A percentile compares a stretch with the other conserved stretches of the same genome.
phyloP scores from a whole-genome alignment of 2,888 invertebrate genomes.

The Spialia ferax region DNA sequence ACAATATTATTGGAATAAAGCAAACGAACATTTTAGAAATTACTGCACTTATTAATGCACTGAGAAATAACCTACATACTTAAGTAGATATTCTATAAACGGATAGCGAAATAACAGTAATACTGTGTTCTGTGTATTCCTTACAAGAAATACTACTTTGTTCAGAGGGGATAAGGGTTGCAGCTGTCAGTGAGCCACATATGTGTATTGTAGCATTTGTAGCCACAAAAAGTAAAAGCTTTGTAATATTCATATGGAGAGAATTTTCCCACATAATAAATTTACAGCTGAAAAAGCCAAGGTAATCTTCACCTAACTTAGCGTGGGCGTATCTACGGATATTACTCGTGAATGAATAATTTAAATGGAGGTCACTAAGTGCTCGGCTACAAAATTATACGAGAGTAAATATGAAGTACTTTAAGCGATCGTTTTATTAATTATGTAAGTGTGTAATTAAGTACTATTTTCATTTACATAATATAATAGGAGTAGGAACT shows the following conservation, averaged over 20 bases:
- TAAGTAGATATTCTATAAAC: too few species aligned
- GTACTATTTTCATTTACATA: slow-evolving; percentile 1
- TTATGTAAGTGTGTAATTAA: neutral
- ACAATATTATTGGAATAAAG: too few species aligned
- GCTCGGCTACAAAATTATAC: slow-evolving; percentile 44
- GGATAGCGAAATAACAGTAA: too few species aligned
- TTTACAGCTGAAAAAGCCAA: slow-evolving; percentile 30
- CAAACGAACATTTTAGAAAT: too few species aligned
- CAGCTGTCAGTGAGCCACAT: neutral
- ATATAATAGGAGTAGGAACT: neutral
- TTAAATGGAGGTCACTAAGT: slow-evolving; percentile 49
- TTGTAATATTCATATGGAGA: slow-evolving; percentile 9
- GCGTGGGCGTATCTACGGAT: slow-evolving; percentile 23
- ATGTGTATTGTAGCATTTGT: neutral
- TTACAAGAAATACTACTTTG: neutral
- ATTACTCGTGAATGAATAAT: slow-evolving; percentile 49
- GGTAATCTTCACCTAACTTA: slow-evolving; percentile 27
- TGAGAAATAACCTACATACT: too few species aligned
- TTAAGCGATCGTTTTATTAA: slow-evolving; percentile 16
- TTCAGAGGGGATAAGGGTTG: neutral
- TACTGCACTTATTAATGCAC: too few species aligned
- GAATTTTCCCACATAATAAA: slow-evolving; percentile 17
- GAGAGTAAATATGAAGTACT: slow-evolving; percentile 18
- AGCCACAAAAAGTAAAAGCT: slow-evolving; percentile 7
- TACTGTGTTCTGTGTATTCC: too few species aligned